Percentiles rank a stretch among this genome's conserved stretches.
These are phyloP conservation scores for Notodonta dromedarius DNA, from an alignment of 2,888 invertebrate species.

Conservation along the genomic window DNA sequence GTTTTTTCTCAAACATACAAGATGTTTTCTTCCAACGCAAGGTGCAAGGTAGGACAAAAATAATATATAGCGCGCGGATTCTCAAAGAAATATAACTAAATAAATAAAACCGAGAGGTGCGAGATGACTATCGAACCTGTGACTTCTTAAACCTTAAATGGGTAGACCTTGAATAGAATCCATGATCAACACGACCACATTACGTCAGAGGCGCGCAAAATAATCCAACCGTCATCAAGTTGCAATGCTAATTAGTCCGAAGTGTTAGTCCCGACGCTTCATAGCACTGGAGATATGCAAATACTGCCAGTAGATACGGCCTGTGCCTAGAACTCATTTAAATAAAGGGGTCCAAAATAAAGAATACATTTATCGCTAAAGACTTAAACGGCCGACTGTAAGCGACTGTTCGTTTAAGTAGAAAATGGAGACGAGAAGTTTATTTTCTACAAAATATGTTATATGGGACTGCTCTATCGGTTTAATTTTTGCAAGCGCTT, in stretches of 20 bases:
- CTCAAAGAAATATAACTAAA: too few relatives aligned
- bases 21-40: too few relatives aligned
- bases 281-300: slow-evolving; percentile 1
- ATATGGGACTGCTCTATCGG: too few relatives aligned
- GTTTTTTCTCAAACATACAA: too few relatives aligned
- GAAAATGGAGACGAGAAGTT: not conserved
- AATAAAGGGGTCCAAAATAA: slow-evolving; percentile 6
- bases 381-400: too few relatives aligned
- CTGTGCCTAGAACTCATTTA: slow-evolving; percentile 2
- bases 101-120: too few relatives aligned
- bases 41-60: too few relatives aligned
- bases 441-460: too few relatives aligned
- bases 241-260: slow-evolving; percentile 7
- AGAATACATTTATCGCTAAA: not conserved
- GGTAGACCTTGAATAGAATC: not conserved
- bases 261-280: slow-evolving; percentile 1
- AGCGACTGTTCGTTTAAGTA: not conserved
- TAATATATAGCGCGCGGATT: too few relatives aligned
- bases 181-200: not conserved
- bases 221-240: not conserved
- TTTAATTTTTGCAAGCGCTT: too few relatives aligned
- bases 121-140: too few relatives aligned
- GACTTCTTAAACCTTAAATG: too few relatives aligned
- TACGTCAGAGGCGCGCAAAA: not conserved
- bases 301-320: not conserved